Conservation (phyloP, 2,888 invertebrate species). For the Hemithea aestivaria region DNA sequence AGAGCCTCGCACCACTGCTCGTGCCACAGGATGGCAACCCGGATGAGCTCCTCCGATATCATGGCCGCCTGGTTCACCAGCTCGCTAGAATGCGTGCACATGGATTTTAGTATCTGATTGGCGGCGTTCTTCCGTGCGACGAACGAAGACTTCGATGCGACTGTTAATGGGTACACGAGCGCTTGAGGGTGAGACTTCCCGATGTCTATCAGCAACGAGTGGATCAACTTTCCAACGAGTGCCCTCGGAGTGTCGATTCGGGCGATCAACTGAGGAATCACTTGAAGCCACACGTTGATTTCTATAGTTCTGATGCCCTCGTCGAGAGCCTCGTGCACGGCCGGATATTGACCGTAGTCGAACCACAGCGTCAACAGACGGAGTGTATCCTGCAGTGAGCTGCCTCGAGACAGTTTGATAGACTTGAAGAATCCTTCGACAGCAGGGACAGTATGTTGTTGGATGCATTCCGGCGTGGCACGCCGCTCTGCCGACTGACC, state of each 20-base stretch:
- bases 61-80: conserved; percentile 97
- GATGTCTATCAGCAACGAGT: conserved; percentile 95
- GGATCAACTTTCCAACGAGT: conserved; percentile 93
- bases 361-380: conserved; percentile 98
- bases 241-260: conserved; percentile 96
- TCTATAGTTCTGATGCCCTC: conserved; percentile 96
- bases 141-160: conserved; percentile 96
- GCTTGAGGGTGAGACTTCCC: conserved; percentile 99
- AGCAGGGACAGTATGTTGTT: conserved; percentile 93
- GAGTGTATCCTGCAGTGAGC: conserved; percentile 97
- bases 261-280: conserved; percentile 99
- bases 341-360: conserved; percentile 96
- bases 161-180: conserved; percentile 97
- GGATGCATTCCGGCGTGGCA: conserved; percentile 72
- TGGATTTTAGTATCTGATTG: conserved; percentile 94
- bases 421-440: conserved; percentile 98
- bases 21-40: conserved; percentile 99
- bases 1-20: conserved; percentile 99
- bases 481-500: conserved; percentile 35
- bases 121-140: conserved; percentile 92
- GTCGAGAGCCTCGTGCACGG: conserved; percentile 95
- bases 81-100: conserved; percentile 95
- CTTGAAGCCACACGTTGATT: conserved; percentile 99
- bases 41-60: conserved; percentile 97
- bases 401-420: conserved; percentile 93